Conservation (phyloP, 2,797 vertebrate species). For the Smutsia temminckii region DNA sequence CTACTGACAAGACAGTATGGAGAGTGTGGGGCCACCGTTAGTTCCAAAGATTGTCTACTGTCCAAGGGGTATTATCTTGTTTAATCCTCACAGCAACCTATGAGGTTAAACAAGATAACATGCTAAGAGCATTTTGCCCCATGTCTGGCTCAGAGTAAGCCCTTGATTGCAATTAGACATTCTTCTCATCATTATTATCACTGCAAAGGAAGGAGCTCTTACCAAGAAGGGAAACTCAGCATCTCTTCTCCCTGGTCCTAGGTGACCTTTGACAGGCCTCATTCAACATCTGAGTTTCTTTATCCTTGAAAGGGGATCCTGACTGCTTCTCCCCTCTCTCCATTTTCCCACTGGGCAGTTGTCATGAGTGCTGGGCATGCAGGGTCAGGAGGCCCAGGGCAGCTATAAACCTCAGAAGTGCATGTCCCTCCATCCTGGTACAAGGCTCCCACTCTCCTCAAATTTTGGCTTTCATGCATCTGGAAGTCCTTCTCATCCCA, state of each 20-base stretch:
- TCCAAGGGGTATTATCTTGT: background rate
- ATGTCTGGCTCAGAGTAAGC: rapidly evolving
- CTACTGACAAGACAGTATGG: background rate
- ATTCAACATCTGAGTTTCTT: background rate
- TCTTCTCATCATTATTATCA: background rate
- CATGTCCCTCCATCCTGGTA: background rate
- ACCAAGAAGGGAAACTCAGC: background rate
- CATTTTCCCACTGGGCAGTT: rapidly evolving
- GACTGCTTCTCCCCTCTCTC: background rate
- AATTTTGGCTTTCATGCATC: background rate
- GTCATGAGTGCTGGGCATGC: background rate
- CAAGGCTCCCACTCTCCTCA: background rate
- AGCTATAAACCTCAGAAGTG: background rate
- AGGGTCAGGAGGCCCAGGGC: background rate
- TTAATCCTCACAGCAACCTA: background rate
- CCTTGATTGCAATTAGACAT: background rate
- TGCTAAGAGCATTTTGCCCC: rapidly evolving
- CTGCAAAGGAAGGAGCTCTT: background rate
- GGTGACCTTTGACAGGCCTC: background rate
- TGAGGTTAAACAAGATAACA: background rate
- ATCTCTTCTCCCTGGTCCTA: background rate
- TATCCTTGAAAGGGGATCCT: background rate
- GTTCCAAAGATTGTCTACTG: background rate
- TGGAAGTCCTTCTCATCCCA: constrained; percentile 13
- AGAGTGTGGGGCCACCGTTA: background rate